These are phyloP conservation scores for Muscicapa striata DNA, from an alignment of 2,797 vertebrate species.

Conservation along the genomic window DNA sequence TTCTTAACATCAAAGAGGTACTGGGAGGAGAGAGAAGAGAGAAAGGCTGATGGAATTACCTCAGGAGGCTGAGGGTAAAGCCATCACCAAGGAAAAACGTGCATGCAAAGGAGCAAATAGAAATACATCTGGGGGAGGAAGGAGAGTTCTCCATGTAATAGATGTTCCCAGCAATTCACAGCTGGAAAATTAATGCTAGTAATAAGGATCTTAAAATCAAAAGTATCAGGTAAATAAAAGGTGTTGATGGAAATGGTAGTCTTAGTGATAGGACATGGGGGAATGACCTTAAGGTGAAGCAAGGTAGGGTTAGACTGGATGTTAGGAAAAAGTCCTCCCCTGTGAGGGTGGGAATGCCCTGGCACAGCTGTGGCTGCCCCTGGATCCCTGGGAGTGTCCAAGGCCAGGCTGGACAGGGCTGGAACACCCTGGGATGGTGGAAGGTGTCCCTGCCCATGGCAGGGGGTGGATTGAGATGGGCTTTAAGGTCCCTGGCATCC, in stretches of 20 bases:
- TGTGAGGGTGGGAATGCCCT: rapidly evolving
- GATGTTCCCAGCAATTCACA: not conserved
- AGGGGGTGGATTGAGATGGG: rapidly evolving
- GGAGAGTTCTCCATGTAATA: not conserved
- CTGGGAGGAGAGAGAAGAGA: conserved; percentile 69
- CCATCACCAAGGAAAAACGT: not conserved
- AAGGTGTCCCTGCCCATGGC: not conserved
- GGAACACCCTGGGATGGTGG: rapidly evolving
- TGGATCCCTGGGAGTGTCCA: not conserved
- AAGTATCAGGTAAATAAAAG: not conserved
- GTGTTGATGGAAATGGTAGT: not conserved
- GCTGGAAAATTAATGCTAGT: not conserved
- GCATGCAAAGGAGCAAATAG: not conserved
- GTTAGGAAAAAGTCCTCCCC: not conserved
- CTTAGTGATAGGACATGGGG: not conserved
- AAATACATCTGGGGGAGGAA: not conserved
- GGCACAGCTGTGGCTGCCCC: not conserved
- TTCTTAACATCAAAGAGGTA: conserved; percentile 90
- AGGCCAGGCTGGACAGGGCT: rapidly evolving
- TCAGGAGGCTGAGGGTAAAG: not conserved
- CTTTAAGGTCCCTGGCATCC: not conserved
- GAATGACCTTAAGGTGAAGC: not conserved
- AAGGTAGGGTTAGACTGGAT: not conserved
- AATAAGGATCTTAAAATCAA: not conserved
- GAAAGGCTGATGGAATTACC: not conserved